phyloP scores from a whole-genome alignment of 2,797 vertebrate genomes.

The Manis crassicaudata region DNA sequence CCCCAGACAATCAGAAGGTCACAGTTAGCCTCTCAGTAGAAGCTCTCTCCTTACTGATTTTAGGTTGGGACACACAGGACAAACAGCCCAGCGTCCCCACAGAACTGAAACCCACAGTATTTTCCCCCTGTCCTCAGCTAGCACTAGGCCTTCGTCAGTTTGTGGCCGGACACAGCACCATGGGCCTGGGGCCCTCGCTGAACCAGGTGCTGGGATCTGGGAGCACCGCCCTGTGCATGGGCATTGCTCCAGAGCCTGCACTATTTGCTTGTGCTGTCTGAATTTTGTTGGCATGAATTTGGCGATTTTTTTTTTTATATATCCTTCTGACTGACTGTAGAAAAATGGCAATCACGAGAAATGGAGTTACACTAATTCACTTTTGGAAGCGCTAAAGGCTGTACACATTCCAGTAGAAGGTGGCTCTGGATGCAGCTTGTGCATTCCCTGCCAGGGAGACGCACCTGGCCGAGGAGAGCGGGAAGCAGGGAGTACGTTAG shows the following conservation, averaged over 20 bases:
- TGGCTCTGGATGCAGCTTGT: too few species aligned
- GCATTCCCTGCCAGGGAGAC: not conserved
- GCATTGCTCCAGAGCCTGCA: not conserved
- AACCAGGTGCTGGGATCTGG: accelerated
- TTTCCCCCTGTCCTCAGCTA: not conserved
- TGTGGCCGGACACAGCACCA: not conserved
- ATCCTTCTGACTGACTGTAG: not conserved
- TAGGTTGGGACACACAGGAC: too few species aligned
- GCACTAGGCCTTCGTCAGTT: accelerated
- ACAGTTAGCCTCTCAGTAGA: not conserved
- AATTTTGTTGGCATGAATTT: not conserved
- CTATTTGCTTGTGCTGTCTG: not conserved
- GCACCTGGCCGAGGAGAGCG: not conserved
- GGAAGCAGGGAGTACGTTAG: too few species aligned
- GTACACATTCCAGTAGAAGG: not conserved
- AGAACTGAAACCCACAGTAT: not conserved
- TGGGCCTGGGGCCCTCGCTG: not conserved
- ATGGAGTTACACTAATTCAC: not conserved
- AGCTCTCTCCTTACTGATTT: not conserved
- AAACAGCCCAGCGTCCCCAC: not conserved
- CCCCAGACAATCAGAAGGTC: not conserved
- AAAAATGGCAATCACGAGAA: not conserved
- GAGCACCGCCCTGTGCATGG: accelerated
- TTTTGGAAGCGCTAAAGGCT: not conserved
- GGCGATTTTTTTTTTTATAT: not conserved